Conservation (phyloP, 23 tunicate species). For the Aplidium turbinatum region DNA sequence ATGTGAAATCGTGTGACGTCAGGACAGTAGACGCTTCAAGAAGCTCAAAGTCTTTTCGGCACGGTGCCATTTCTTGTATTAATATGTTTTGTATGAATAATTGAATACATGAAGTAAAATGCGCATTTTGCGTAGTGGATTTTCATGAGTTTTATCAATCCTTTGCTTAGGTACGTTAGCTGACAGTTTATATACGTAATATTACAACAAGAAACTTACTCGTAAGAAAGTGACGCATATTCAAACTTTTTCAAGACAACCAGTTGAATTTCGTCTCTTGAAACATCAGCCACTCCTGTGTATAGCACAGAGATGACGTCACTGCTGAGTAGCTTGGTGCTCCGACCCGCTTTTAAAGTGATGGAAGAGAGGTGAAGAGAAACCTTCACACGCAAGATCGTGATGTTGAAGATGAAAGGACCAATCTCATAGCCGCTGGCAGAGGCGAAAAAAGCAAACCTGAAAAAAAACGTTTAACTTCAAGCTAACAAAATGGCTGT, state of each 20-base stretch:
- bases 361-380: constrained; percentile 9
- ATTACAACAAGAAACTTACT: too few species aligned
- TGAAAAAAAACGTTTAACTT: constrained; percentile 15
- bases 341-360: constrained; percentile 5
- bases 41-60: too few species aligned
- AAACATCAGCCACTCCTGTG: constrained; percentile 18
- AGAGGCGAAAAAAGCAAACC: constrained; percentile 48
- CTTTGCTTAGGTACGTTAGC: too few species aligned
- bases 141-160: too few species aligned
- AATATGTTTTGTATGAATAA: too few species aligned
- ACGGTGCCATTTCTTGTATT: too few species aligned
- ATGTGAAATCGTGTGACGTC: too few species aligned
- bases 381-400: constrained; percentile 40
- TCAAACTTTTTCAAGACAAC: constrained; percentile 2
- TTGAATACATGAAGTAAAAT: too few species aligned
- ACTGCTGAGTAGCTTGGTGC: constrained; percentile 4
- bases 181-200: too few species aligned
- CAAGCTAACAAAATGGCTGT: too few species aligned
- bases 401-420: constrained; percentile 32
- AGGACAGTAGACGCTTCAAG: too few species aligned
- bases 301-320: constrained; percentile 20
- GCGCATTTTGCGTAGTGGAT: too few species aligned
- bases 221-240: constrained; percentile 31
- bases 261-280: constrained; percentile 50
- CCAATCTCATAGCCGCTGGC: constrained; percentile 36